Conservation (phyloP, 1,140 invertebrate genomes). For the Penaeus japonicus region DNA sequence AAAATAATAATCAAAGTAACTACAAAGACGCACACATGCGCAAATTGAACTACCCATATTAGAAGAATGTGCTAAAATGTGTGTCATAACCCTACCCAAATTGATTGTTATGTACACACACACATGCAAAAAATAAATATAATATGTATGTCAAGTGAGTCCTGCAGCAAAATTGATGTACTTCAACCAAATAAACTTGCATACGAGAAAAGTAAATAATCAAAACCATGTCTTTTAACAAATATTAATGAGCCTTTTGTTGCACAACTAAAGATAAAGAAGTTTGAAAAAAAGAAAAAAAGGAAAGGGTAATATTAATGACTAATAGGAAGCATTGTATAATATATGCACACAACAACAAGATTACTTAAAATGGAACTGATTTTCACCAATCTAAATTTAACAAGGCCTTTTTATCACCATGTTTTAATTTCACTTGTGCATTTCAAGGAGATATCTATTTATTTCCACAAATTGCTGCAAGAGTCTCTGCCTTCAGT, state of each 20-base stretch:
- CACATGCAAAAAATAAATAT: constrained; percentile 32
- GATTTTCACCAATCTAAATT: background rate
- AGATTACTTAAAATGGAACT: background rate
- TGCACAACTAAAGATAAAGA: constrained; percentile 17
- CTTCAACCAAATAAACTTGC: background rate
- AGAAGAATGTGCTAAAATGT: constrained; percentile 23
- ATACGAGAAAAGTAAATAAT: background rate
- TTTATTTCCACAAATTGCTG: background rate
- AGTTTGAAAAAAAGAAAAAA: constrained; percentile 14
- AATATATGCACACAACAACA: background rate
- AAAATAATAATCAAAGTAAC: background rate
- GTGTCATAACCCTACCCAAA: constrained; percentile 8
- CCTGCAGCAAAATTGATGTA: constrained; percentile 45
- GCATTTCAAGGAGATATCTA: background rate
- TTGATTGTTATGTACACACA: constrained; percentile 2
- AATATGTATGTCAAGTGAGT: background rate
- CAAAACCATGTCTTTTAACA: background rate
- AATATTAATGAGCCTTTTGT: background rate
- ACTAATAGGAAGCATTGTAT: background rate
- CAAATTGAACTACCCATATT: constrained; percentile 3
- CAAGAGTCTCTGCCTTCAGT: constrained; percentile 7
- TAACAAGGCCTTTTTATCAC: background rate
- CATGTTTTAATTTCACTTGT: background rate
- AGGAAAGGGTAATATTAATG: constrained; percentile 4
- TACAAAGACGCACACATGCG: constrained; percentile 19